These are phyloP conservation scores for Alosa alosa DNA, from an alignment of 2,113 vertebrate species.

Conservation along the genomic window DNA sequence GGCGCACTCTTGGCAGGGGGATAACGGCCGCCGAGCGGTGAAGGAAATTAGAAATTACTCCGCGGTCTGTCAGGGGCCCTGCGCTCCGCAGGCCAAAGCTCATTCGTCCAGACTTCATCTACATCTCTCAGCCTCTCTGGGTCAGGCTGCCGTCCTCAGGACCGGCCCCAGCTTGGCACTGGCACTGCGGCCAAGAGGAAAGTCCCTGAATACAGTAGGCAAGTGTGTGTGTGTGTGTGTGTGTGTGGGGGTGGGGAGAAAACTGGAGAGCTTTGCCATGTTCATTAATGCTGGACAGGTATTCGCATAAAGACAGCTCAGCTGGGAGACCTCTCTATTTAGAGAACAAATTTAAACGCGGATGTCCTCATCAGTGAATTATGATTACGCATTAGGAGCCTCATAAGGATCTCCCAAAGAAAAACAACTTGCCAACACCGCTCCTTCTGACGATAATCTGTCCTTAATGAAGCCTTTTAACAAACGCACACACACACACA, in stretches of 20 bases:
- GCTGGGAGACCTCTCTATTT: neutral
- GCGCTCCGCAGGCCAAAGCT: neutral
- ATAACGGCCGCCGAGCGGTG: slow-evolving; percentile 49
- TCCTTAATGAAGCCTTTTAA: neutral
- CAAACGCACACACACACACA: neutral
- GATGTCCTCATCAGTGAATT: neutral
- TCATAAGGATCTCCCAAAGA: neutral
- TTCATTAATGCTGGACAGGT: slow-evolving; percentile 5
- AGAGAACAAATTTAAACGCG: neutral
- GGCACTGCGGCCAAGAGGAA: neutral
- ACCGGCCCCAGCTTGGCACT: neutral
- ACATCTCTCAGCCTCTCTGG: neutral
- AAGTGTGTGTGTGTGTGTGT: neutral
- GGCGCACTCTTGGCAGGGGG: slow-evolving; percentile 17
- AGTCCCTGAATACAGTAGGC: neutral
- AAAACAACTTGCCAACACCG: neutral
- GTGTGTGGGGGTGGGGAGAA: neutral
- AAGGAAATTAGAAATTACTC: slow-evolving; percentile 68
- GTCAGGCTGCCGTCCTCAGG: neutral
- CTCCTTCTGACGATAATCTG: neutral
- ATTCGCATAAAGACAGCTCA: neutral
- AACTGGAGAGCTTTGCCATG: neutral
- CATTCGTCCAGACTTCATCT: slow-evolving; percentile 19
- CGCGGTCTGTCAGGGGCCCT: slow-evolving; percentile 47
- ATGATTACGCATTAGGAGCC: neutral